phyloP scores from a whole-genome alignment of 2,888 invertebrate species.

The Oeneis ivallda region DNA sequence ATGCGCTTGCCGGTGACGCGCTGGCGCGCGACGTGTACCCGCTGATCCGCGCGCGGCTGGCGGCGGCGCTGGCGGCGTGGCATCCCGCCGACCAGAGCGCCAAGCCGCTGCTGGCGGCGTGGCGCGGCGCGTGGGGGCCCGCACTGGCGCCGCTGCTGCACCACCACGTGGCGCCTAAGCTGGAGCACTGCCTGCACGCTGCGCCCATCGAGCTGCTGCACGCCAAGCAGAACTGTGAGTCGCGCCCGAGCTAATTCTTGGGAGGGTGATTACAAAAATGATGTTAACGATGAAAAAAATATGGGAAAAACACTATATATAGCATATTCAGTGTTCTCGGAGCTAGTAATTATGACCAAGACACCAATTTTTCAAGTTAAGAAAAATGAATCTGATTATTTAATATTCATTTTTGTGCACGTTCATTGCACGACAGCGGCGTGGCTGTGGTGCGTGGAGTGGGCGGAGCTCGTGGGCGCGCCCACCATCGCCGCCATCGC shows the following conservation, averaged over 20 bases:
- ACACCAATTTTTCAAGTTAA: too few species aligned
- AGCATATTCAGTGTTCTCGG: too few species aligned
- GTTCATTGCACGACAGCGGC: conserved; percentile 82
- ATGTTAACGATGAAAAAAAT: too few species aligned
- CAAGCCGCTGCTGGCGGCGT: conserved; percentile 93
- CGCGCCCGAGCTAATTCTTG: too few species aligned
- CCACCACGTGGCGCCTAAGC: conserved; percentile 94
- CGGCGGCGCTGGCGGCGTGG: conserved; percentile 95
- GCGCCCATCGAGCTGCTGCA: conserved; percentile 62
- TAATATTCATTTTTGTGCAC: not conserved
- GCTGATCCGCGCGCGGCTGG: conserved; percentile 94
- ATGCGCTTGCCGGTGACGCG: conserved; percentile 86
- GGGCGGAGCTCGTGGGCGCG: conserved; percentile 92
- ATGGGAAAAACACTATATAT: too few species aligned
- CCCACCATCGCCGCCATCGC: conserved; percentile 90
- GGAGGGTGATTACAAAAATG: too few species aligned
- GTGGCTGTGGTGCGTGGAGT: conserved; percentile 97
- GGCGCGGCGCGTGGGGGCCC: conserved; percentile 85
- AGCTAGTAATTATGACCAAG: too few species aligned
- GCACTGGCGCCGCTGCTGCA: conserved; percentile 85
- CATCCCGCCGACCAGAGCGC: conserved; percentile 97
- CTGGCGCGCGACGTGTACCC: conserved; percentile 88
- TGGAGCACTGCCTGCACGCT: conserved; percentile 85
- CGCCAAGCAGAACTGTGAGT: conserved; percentile 58
- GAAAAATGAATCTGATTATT: too few species aligned